Base-by-base conservation (phyloP, 2,113 vertebrate species). In the Brachypodius melanocephalos region DNA sequence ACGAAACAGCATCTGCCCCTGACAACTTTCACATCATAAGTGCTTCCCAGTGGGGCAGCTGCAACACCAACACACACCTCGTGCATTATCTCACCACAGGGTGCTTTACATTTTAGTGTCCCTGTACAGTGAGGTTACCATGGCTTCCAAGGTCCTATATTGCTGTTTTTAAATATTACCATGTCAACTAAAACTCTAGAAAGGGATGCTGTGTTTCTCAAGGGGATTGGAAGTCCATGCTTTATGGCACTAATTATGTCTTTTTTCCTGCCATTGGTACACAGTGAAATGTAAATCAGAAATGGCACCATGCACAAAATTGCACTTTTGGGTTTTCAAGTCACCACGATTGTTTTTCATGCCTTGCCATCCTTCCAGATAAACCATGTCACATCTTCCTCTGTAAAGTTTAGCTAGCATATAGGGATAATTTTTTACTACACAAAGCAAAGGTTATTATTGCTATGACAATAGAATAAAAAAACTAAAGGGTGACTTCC, bases 401-500 rank as follows among this genome's bases (percentile, higher is more conserved):
- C 94, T 66, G 82, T 63, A 89, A 96, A 96, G 49, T 83, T 62
- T 59, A 71, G 49, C 85, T 86, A 93, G n/a, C 45, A 76, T 38
- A 77, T 28, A 79, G 77, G 36, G 51, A 83, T 94, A 45, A 77
- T 62, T 96, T 95, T 45, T 73, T 45, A 86, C 36, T 77, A 28
- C 40, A 62, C 10, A 7, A 89, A 96, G 92, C 76, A 48, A 61
- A 25, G 48, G 65, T 63, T 84, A 22, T 51, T 79, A 84, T 91
- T 97, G 67, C 88, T 88, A 65, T 95, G 91, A 91, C 82, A 96
- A 95, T 95, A 94, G 6, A 76, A 71, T 49, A 36, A 38, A 88
- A 71, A 89, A 93, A 65, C 3, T 40, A 52, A 79, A 82, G 29
- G 12, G 24, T 51, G 49, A 75, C 8, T 89, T 62, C 54, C 5